phyloP scores from a whole-genome alignment of 2,888 invertebrate genomes.

The Hanleya hanleyi region DNA sequence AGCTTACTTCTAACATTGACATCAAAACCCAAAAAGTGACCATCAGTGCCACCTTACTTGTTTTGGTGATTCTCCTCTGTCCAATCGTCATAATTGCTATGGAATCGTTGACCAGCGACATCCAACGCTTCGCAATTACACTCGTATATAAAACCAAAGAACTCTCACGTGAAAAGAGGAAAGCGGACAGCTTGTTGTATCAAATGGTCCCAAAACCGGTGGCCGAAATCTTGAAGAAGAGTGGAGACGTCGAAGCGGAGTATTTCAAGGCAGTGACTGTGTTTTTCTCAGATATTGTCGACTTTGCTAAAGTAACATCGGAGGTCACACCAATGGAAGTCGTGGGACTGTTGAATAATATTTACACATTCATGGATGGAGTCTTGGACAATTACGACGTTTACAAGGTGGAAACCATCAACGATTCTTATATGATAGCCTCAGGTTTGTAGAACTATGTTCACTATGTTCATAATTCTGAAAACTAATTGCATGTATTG shows the following conservation, averaged over 20 bases:
- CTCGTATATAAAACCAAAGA: constrained; percentile 58
- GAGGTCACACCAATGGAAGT: constrained; percentile 47
- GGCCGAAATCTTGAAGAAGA: constrained; percentile 53
- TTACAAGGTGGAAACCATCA: constrained; percentile 59
- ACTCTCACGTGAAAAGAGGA: constrained; percentile 50
- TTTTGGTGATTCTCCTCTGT: constrained; percentile 56
- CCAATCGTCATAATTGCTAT: constrained; percentile 60
- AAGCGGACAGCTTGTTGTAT: constrained; percentile 53
- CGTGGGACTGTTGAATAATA: constrained; percentile 46
- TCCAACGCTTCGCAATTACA: constrained; percentile 61
- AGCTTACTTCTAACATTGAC: constrained; percentile 81
- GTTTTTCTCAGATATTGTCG: constrained; percentile 48
- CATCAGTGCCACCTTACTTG: constrained; percentile 79
- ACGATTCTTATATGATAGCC: constrained; percentile 58
- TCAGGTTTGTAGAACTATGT: constrained; percentile 44
- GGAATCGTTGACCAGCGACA: constrained; percentile 51
- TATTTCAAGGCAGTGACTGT: constrained; percentile 50
- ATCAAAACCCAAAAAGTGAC: constrained; percentile 85
- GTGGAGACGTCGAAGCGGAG: constrained; percentile 49
- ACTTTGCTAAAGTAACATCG: constrained; percentile 43
- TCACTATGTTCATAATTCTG: too few relatives aligned
- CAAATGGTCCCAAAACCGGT: constrained; percentile 59
- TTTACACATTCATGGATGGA: constrained; percentile 51
- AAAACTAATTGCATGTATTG: too few relatives aligned
- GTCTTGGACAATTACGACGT: constrained; percentile 47